Percentiles rank a stretch among this genome's conserved stretches.
Evolutionary conservation across 2,888 invertebrate species (phyloP).

Genomic region (Doris montereyensis): DNA sequence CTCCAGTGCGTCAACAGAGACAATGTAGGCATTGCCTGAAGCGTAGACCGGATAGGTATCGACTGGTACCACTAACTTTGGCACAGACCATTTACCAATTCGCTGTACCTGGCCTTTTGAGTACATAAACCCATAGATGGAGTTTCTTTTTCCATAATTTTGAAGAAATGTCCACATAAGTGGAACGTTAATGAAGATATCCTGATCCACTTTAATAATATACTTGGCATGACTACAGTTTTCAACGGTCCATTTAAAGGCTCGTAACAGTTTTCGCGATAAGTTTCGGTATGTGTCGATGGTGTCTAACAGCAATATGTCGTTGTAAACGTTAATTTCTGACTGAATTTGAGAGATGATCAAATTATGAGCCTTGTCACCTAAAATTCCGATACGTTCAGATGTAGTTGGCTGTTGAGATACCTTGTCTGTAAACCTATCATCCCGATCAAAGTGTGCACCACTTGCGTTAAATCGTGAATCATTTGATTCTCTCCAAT

Average conservation of each 20-base stretch:
- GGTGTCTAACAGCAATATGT: conserved; percentile 35
- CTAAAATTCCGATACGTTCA: too few relatives aligned
- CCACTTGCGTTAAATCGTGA: too few relatives aligned
- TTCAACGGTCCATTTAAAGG: conserved; percentile 3
- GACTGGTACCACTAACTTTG: conserved; percentile 10
- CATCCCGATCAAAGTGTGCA: too few relatives aligned
- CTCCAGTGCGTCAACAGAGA: conserved; percentile 26
- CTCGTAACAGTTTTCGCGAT: conserved; percentile 27
- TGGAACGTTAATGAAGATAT: conserved; percentile 37
- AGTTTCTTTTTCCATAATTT: conserved; percentile 28
- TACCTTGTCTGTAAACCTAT: too few relatives aligned
- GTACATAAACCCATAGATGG: conserved; percentile 35
- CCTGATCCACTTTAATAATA: conserved; percentile 36
- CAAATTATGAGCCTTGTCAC: too few relatives aligned
- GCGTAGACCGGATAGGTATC: conserved; percentile 35
- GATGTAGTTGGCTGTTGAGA: too few relatives aligned
- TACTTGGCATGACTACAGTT: background rate
- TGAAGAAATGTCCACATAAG: conserved; percentile 20
- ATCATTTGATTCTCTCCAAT: too few relatives aligned
- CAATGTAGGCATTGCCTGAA: conserved; percentile 27
- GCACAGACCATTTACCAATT: conserved; percentile 32
- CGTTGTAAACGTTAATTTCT: conserved; percentile 19
- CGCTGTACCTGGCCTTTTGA: conserved; percentile 6
- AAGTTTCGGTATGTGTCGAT: conserved; percentile 35
- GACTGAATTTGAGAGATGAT: too few relatives aligned